Base-by-base conservation (phyloP, 2,113 vertebrate species). In the Lethenteron reissneri region DNA sequence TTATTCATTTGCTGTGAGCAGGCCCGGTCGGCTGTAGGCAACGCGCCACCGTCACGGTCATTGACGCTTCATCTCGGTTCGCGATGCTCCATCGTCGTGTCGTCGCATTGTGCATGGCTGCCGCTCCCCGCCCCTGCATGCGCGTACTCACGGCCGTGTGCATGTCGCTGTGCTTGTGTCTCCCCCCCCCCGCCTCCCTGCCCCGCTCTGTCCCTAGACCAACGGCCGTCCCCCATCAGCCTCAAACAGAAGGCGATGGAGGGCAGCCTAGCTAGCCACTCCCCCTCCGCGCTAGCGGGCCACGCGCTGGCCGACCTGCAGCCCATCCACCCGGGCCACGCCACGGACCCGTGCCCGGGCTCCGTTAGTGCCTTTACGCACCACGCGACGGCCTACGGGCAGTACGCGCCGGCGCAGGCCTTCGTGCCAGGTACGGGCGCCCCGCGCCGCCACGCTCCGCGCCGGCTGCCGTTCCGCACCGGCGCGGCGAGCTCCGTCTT, bases 221-320 rank as follows among this genome's bases (percentile, higher is more conserved):
- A 17, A 25, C 64, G 64, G 8, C 64, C 64, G 11, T 68, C 64
- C 64, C 8, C 64, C 25, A 68, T 68, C n/a, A 68, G 64, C 64
- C 64, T 68, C 64, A 68, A 68, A 68, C 64, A 68, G 64, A 68
- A 25, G 64, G 64, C 64, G n/a, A 68, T n/a, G n/a, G 25, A 68
- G n/a, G 64, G 64, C 9, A 10, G n/a, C 64, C 25, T 68, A 68
- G 25, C 64, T 17, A 25, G 64, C 10, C n/a, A n/a, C 64, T 17
- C 64, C 64, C 64, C 64, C n/a, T 68, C 64, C 11, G 25, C 25
- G 64, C 64, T 68, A 25, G 64, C 64, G 25, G 25, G 25, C 25
- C 64, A 68, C 64, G n/a, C 64, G 25, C 64, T 68, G 11, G 64
- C 64, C n/a, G 64, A 68, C 9, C 64, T 68, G 64, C 64, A 25